phyloP scores from a whole-genome alignment of 2,888 invertebrate species.

The Carabus problematicus region DNA sequence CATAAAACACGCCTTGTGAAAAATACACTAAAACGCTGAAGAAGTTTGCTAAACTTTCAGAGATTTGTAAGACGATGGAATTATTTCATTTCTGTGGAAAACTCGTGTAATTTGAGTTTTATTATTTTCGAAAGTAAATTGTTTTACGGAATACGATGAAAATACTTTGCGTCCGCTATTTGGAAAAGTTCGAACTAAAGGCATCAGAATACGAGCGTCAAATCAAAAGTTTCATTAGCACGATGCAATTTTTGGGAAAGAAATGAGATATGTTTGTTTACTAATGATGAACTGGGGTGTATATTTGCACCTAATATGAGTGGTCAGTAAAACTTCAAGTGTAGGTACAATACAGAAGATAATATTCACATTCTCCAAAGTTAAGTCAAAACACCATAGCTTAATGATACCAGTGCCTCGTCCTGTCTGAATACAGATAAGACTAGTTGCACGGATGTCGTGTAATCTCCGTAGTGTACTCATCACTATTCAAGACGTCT shows the following conservation, averaged over 20 bases:
- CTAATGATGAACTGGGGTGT: too few species aligned
- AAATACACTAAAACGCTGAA: constrained; percentile 31
- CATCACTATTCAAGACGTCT: constrained; percentile 19
- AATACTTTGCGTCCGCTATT: constrained; percentile 18
- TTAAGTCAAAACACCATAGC: too few species aligned
- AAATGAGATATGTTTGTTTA: too few species aligned
- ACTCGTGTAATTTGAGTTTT: constrained; percentile 35
- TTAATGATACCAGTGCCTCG: too few species aligned
- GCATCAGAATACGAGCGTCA: too few species aligned
- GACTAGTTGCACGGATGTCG: neutral
- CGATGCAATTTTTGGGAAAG: too few species aligned
- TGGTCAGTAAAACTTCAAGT: too few species aligned
- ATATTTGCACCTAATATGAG: too few species aligned
- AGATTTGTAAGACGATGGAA: constrained; percentile 30
- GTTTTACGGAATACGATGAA: constrained; percentile 28
- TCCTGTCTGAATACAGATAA: too few species aligned
- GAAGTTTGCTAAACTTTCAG: constrained; percentile 31
- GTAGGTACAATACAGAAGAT: too few species aligned
- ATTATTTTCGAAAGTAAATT: constrained; percentile 38
- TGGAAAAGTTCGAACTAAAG: neutral
- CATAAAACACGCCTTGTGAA: constrained; percentile 30
- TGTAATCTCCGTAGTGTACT: neutral
- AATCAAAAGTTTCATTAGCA: too few species aligned
- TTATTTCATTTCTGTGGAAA: constrained; percentile 29
- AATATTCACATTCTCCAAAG: too few species aligned